Base-by-base conservation (phyloP, 2,113 vertebrate species). In the Gavia stellata region DNA sequence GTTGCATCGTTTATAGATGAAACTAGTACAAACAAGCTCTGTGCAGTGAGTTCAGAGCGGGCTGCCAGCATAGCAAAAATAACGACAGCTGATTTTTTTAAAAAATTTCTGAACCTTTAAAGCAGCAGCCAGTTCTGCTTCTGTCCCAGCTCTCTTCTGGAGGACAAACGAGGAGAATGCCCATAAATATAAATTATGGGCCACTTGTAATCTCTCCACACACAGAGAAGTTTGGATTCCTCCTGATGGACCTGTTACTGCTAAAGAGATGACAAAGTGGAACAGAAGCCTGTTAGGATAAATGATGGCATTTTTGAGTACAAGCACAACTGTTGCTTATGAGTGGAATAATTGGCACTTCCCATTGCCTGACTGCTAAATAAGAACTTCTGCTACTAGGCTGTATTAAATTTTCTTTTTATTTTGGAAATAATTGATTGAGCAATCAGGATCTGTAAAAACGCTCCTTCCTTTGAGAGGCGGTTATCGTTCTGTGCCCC, bases 21-120 rank as follows among this genome's bases (percentile, higher is more conserved):
- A 94, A 94, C 87, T 34, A 86, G 96, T 90, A 45, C 85, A 90
- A 68, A 86, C 87, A 96, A 86, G 92, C 87, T 87, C 83, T 12
- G 55, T 8, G 81, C 55, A 63, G 40, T 94, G 92, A 49, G 79
- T 90, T 66, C 79, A 89, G 81, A 75, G 65, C 50, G 38, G 52
- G 40, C 36, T n/a, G 31, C 81, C 89, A 92, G 83, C 55, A 12
- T 10, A 79, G 66, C 88, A 89, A 33, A 91, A 85, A 73, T n/a
- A 56, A 66, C 70, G 81, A 45, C 70, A 79, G 71, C 58, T 85
- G 58, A 31, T 52, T 36, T 61, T 24, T 70, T 72, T 49, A 9
- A 17, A 14, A 17, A 61, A 49, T 33, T 85, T 68, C 73, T 63
- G 26, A 92, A 24, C 26, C 25, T 91, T 87, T 58, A 73, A 85